Evolutionary conservation across 2,888 invertebrate species (phyloP).

Genomic region (Yponomeuta cagnagella): DNA sequence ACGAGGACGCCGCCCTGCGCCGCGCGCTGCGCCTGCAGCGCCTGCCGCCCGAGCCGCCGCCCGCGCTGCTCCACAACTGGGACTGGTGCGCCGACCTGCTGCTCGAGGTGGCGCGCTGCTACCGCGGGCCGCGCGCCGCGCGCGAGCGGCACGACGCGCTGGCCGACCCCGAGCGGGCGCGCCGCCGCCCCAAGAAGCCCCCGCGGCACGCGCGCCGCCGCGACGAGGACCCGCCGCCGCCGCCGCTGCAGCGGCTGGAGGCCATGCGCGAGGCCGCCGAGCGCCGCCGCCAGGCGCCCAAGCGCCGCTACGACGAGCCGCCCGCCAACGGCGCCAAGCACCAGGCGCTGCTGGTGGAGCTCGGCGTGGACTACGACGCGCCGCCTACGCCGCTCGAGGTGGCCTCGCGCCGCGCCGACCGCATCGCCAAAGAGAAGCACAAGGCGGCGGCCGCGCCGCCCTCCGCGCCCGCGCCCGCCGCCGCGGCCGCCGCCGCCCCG

Average conservation of each 20-base stretch:
- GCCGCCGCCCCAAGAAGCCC: constrained; percentile 83
- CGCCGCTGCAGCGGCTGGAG: constrained; percentile 78
- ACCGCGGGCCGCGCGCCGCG: constrained; percentile 84
- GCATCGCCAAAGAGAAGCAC: constrained; percentile 89
- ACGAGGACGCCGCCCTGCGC: constrained; percentile 92
- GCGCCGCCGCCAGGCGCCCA: constrained; percentile 84
- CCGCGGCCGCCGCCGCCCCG: constrained; percentile 47
- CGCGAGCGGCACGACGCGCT: constrained; percentile 85
- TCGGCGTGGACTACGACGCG: constrained; percentile 89
- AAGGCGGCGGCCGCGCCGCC: constrained; percentile 53
- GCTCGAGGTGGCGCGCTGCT: constrained; percentile 88
- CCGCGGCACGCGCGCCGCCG: constrained; percentile 84
- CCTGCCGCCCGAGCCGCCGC: constrained; percentile 81
- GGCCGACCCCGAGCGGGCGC: constrained; percentile 90
- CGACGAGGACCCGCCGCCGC: constrained; percentile 72
- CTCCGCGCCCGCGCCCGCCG: constrained; percentile 29
- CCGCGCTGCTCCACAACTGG: constrained; percentile 96
- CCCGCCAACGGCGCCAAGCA: constrained; percentile 86
- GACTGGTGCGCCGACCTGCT: constrained; percentile 95
- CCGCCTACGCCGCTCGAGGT: constrained; percentile 90
- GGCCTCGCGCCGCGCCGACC: constrained; percentile 86
- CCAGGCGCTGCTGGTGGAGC: constrained; percentile 87
- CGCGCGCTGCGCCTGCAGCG: constrained; percentile 85
- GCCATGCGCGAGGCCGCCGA: constrained; percentile 84
- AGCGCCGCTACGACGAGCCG: constrained; percentile 84